A percentile compares a stretch with the other conserved stretches of the same genome.
These are phyloP conservation scores for Zoanthus solanderi DNA, from an alignment of 92 coral and sea anemone genomes.

Conservation along the genomic window DNA sequence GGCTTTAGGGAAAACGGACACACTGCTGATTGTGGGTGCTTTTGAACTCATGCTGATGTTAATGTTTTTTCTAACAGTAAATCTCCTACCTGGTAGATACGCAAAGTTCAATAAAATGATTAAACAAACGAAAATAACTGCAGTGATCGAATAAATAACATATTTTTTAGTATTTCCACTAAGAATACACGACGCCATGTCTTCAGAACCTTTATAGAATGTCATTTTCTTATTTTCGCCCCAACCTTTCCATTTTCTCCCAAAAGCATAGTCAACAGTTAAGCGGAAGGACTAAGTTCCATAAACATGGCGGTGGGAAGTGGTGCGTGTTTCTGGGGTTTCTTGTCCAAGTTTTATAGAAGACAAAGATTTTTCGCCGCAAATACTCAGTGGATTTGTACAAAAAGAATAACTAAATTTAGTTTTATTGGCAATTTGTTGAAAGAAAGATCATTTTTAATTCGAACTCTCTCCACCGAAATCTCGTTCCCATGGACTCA, in stretches of 20 bases:
- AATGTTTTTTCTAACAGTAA: constrained; percentile 13
- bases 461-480: constrained; percentile 12
- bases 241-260: neutral
- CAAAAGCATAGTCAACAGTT: neutral
- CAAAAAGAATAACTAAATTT: neutral
- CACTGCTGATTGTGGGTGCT: neutral
- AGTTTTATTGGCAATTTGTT: neutral
- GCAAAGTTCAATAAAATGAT: constrained; percentile 37
- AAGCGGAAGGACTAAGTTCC: constrained; percentile 23
- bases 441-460: neutral
- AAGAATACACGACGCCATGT: constrained; percentile 29
- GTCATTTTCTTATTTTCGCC: constrained; percentile 1
- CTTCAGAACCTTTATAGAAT: neutral
- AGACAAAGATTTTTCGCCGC: constrained; percentile 6
- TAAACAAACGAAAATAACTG: constrained; percentile 26
- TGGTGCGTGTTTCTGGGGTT: neutral
- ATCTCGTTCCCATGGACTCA: constrained; percentile 42
- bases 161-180: constrained; percentile 22
- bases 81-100: constrained; percentile 46
- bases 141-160: constrained; percentile 32
- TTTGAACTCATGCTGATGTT: constrained; percentile 21
- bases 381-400: neutral
- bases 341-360: neutral
- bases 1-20: neutral
- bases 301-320: constrained; percentile 38